Conservation (phyloP, 2,113 vertebrate species). For the Peucedramus taeniatus region DNA sequence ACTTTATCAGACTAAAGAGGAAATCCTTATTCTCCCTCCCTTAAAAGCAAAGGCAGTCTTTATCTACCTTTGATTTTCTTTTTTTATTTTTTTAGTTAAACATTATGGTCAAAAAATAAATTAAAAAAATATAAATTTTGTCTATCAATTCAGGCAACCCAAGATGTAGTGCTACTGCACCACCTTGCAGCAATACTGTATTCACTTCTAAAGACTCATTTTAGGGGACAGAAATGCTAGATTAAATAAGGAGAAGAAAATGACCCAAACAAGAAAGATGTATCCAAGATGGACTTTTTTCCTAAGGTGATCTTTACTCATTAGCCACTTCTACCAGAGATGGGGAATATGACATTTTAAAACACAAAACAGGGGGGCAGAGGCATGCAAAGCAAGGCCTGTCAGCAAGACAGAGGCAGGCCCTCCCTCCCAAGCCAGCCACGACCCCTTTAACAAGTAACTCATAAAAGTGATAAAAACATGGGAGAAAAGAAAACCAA, state of each 20-base stretch:
- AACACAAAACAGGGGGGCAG: not conserved
- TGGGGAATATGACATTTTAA: not conserved
- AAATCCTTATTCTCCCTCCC: constrained; percentile 22
- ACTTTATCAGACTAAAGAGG: constrained; percentile 55
- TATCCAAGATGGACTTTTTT: not conserved
- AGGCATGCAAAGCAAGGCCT: not conserved
- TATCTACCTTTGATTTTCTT: constrained; percentile 24
- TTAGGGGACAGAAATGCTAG: constrained; percentile 23
- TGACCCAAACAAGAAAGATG: not conserved
- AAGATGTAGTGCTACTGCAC: constrained; percentile 63
- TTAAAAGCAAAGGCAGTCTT: constrained; percentile 56
- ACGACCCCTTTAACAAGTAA: not conserved
- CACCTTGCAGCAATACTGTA: constrained; percentile 70
- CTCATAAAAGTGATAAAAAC: not conserved
- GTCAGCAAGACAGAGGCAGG: not conserved
- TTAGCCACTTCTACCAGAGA: not conserved
- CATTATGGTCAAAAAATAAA: constrained; percentile 72
- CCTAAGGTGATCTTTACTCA: not conserved
- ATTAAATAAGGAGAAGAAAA: constrained; percentile 35
- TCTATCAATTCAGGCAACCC: constrained; percentile 70
- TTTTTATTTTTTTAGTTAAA: constrained; percentile 50
- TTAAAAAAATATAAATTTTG: constrained; percentile 71
- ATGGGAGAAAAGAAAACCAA: not conserved
- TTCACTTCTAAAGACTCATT: constrained; percentile 50
- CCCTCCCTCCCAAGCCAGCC: not conserved